Evolutionary conservation across 2,888 invertebrate species (phyloP).

Genomic region (Megamerina dolium): DNA sequence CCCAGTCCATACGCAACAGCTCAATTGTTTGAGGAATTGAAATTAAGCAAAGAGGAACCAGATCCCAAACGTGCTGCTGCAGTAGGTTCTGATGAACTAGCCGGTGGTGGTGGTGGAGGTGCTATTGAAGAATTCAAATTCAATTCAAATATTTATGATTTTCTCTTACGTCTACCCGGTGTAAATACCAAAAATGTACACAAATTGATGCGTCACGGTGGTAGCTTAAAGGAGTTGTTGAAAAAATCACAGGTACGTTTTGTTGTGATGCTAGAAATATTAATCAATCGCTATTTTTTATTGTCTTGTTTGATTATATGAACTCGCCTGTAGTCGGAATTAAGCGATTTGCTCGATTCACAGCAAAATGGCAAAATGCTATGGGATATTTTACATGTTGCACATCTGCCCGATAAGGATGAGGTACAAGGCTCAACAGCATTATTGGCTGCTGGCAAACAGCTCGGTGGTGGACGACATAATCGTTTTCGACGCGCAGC

Average conservation of each 20-base stretch:
- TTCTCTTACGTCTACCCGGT: conserved; percentile 82
- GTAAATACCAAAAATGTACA: conserved; percentile 80
- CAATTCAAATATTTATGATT: conserved; percentile 69
- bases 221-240: conserved; percentile 60
- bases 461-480: conserved; percentile 31
- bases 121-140: conserved; percentile 61
- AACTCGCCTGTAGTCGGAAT: conserved; percentile 64
- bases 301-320: conserved; percentile 25
- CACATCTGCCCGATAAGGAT: conserved; percentile 55
- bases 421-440: conserved; percentile 36
- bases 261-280: not conserved
- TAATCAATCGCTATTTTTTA: not conserved
- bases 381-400: conserved; percentile 65
- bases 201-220: conserved; percentile 66
- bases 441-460: conserved; percentile 33
- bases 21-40: conserved; percentile 91
- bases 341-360: conserved; percentile 67
- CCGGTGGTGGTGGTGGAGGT: conserved; percentile 11
- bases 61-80: conserved; percentile 65
- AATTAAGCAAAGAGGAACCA: conserved; percentile 81
- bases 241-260: conserved; percentile 53
- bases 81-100: conserved; percentile 62
- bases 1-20: conserved; percentile 94
- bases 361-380: conserved; percentile 62
- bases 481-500: conserved; percentile 40